phyloP scores from a whole-genome alignment of 2,797 vertebrate genomes.

The Mormyrus proboscirostris region DNA sequence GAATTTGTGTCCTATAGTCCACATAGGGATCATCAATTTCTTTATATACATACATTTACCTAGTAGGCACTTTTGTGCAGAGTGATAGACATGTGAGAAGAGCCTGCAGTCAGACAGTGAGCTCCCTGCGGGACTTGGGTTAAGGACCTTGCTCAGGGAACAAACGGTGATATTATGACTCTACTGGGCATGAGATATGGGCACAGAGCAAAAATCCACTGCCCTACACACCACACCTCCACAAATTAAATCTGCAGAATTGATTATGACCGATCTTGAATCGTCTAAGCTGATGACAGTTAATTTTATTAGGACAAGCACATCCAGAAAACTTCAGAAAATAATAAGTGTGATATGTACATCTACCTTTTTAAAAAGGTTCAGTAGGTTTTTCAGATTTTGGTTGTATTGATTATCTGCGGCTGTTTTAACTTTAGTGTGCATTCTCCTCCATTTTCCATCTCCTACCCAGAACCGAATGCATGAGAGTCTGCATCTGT shows the following conservation, averaged over 20 bases:
- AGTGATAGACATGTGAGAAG: neutral
- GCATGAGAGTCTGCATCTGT: constrained; percentile 98
- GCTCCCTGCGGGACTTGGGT: neutral
- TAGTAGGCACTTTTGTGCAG: neutral
- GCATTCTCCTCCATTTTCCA: neutral
- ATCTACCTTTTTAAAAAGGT: neutral
- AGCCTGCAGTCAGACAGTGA: neutral
- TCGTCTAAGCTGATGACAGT: neutral
- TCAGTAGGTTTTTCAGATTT: neutral
- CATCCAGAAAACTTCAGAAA: neutral
- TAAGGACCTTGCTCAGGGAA: neutral
- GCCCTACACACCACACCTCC: neutral
- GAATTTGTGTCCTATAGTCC: neutral
- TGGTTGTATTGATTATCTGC: neutral
- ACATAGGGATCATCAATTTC: neutral
- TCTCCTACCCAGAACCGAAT: constrained; percentile 82
- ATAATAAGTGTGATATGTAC: neutral
- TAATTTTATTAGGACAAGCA: neutral
- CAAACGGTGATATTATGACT: neutral
- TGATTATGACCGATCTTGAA: neutral
- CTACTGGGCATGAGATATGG: neutral
- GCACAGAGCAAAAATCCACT: neutral
- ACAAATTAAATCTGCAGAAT: neutral
- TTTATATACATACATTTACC: neutral
- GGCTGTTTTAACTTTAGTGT: neutral